phyloP scores from a whole-genome alignment of 2,888 invertebrate species.

The Phaedon cochleariae region DNA sequence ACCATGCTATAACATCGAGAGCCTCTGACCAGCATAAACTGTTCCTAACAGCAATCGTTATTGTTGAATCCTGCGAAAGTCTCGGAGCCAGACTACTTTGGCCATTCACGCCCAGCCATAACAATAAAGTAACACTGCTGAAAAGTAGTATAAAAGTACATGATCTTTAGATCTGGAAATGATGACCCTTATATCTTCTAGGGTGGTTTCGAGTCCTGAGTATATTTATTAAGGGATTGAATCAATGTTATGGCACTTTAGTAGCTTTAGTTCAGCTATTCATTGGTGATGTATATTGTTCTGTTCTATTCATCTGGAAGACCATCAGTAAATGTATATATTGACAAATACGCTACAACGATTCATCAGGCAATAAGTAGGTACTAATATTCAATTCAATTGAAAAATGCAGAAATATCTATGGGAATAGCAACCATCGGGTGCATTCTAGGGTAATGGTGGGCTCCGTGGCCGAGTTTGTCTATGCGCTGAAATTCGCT shows the following conservation, averaged over 20 bases:
- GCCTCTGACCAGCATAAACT: background rate
- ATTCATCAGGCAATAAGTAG: too few species aligned
- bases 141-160: background rate
- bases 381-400: too few species aligned
- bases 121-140: background rate
- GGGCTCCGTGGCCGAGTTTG: too few species aligned
- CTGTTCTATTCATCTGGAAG: too few species aligned
- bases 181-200: background rate
- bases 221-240: background rate
- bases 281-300: too few species aligned
- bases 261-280: too few species aligned
- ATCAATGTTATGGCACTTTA: background rate
- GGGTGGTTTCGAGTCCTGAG: background rate
- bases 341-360: too few species aligned
- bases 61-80: background rate
- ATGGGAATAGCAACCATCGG: too few species aligned
- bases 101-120: slow-evolving; percentile 5
- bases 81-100: background rate
- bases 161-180: background rate
- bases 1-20: background rate
- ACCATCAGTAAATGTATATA: too few species aligned
- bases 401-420: too few species aligned
- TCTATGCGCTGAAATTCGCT: too few species aligned
- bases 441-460: too few species aligned
- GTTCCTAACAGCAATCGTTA: background rate